phyloP scores from a whole-genome alignment of 2,797 vertebrate species.

The Nyctibius grandis region DNA sequence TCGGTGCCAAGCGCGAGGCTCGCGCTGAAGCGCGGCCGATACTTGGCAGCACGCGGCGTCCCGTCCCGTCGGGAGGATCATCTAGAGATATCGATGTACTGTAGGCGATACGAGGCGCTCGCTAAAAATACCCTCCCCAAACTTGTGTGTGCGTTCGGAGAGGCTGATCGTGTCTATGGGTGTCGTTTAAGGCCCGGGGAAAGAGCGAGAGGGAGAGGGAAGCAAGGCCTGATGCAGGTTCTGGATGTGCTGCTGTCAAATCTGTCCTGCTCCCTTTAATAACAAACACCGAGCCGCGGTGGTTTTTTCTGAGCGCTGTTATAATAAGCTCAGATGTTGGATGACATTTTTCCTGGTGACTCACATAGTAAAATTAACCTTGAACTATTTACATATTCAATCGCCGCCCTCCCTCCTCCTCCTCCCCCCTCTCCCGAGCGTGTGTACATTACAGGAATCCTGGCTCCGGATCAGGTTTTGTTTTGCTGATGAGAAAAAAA shows the following conservation, averaged over 20 bases:
- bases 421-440: not conserved
- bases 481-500: constrained; percentile 77
- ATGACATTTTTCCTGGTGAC: constrained; percentile 52
- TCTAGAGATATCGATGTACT: not conserved
- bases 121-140: constrained; percentile 61
- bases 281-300: constrained; percentile 3
- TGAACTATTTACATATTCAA: constrained; percentile 60
- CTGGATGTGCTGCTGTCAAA: not conserved
- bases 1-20: not conserved
- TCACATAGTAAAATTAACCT: constrained; percentile 60
- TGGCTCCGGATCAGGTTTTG: constrained; percentile 55
- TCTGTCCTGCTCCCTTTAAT: constrained; percentile 1
- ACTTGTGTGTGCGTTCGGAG: constrained; percentile 59
- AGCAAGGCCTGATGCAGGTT: not conserved
- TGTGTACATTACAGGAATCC: constrained; percentile 54
- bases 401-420: not conserved
- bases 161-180: not conserved
- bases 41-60: constrained; percentile 51
- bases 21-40: not conserved
- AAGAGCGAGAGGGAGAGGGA: not conserved
- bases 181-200: not conserved
- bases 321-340: constrained; percentile 38
- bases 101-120: not conserved
- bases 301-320: not conserved
- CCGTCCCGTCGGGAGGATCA: not conserved